Evolutionary conservation across 2,797 vertebrate genomes (phyloP), one percentile per base, ranked within the genome.

Genomic region (Triplophysa yarkandensis): DNA sequence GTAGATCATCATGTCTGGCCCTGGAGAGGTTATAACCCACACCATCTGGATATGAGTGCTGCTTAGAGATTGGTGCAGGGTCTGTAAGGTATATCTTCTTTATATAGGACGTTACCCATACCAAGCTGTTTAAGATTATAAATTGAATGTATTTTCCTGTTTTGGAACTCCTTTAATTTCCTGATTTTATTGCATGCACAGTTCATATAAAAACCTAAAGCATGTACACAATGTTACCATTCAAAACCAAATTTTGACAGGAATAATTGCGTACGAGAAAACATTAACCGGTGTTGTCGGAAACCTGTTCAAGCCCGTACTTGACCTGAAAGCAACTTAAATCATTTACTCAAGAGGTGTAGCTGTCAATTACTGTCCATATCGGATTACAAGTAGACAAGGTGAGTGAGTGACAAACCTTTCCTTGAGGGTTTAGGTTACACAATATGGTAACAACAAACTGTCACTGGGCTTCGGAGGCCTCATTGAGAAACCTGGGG

Each of bases 1-100:
- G 93, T 94, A 91, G 90, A 83, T 90, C 88, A 86, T 83, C 83
- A 90, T 84, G 86, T 89, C 85, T 86, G 84, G 93, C 92, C 91
- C 90, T 80, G 79, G 68, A 85, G 85, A 90, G 94, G 93, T 95
- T 94, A 93, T 78, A 88, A 93, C 91, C 92, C 83, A 85, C 83
- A 94, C 95, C 96, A 98, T 98, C 96, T 99, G 96, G 89, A 94
- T 93, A 94, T 95, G 92, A 98, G 88, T 91, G 89, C 86, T 90
- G 83, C 86, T 89, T 73, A 83, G 89, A 79, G 91, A 94, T 82
- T 87, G 88, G 89, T 88, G 85, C 90, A 93, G 57, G 32, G 75
- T 84, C 92, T 87, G 62, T 85, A 86, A 84, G 91, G 87, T 86
- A 89, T 80, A 88, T 89, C 90, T 89, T 89, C 90, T 86, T 76